Base-by-base conservation (phyloP, 1,140 invertebrate genomes). In the Leguminivora glycinivorella region DNA sequence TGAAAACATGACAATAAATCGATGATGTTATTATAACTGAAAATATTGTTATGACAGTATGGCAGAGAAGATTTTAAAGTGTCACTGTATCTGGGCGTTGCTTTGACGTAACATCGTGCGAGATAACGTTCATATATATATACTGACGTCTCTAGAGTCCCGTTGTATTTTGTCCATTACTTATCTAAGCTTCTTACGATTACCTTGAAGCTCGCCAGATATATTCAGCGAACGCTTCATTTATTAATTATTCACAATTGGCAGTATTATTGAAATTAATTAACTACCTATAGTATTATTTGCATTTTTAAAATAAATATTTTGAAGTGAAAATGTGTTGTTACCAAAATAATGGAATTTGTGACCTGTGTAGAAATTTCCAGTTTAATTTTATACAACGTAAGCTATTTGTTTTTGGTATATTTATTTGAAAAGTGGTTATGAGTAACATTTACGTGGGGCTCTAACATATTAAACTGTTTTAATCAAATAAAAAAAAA, bases 41-140 rank as follows among this genome's bases (percentile, higher is more conserved):
- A 82, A 70, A 77, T 70, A 77, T 78, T 87, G 83, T 84, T 81
- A 70, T 83, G 77, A 73, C 79, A 81, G 76, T 91, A 91, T 90
- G 87, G 75, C 73, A 72, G 75, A 72, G 75, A 78, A 90, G 85
- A 89, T 87, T 88, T 43, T 86, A 86, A 88, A 82, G 78, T 83
- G 87, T 85, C 84, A 80, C 82, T 81, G 85, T 84, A 86, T 87
- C 86, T 84, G 88, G 88, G 87, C 86, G 89, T 88, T 89, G 78
- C 83, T 91, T 86, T 91, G 89, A 91, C 89, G 89, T 90, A 90
- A 90, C 79, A 83, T 87, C 83, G 81, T 83, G 78, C 73, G 83
- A 84, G 86, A 85, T 91, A 90, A 80, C 81, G 80, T 82, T 81
- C 85, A 80, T 89, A 91, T 91, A 91, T 91, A 91, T 88, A 91